Evolutionary conservation across 92 coral and sea anemone species (phyloP).

Genomic region (Diadumene lineata): DNA sequence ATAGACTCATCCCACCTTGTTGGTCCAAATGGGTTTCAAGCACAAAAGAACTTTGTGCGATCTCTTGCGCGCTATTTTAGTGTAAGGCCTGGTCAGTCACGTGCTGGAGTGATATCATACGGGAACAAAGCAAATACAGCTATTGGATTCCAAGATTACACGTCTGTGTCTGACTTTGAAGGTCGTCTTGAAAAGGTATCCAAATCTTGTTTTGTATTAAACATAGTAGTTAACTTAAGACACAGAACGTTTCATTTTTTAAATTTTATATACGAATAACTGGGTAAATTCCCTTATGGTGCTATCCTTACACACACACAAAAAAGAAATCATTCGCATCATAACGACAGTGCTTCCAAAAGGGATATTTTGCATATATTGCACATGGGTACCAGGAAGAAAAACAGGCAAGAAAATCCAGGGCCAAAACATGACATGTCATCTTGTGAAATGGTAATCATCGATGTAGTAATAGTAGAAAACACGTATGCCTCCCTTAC

Average conservation of each 20-base stretch:
- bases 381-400: no score
- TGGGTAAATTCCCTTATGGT: no score
- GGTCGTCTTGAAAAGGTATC: conserved; percentile 42
- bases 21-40: conserved; percentile 40
- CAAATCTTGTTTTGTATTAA: conserved; percentile 55
- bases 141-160: conserved; percentile 51
- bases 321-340: no score
- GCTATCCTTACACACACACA: no score
- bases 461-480: no score
- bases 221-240: conserved; percentile 61
- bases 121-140: conserved; percentile 55
- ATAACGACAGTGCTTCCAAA: no score
- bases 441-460: no score
- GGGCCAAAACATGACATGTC: no score
- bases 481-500: no score
- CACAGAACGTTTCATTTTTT: neutral
- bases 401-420: no score
- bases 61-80: conserved; percentile 60
- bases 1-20: conserved; percentile 82
- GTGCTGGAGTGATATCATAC: conserved; percentile 72
- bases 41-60: conserved; percentile 65
- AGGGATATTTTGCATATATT: no score
- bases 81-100: conserved; percentile 60
- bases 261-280: no score
- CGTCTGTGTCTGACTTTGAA: conserved; percentile 44